Evolutionary conservation across 2,113 vertebrate genomes (phyloP), one percentile per base, ranked within the genome.

Genomic region (Hyla sarda): DNA sequence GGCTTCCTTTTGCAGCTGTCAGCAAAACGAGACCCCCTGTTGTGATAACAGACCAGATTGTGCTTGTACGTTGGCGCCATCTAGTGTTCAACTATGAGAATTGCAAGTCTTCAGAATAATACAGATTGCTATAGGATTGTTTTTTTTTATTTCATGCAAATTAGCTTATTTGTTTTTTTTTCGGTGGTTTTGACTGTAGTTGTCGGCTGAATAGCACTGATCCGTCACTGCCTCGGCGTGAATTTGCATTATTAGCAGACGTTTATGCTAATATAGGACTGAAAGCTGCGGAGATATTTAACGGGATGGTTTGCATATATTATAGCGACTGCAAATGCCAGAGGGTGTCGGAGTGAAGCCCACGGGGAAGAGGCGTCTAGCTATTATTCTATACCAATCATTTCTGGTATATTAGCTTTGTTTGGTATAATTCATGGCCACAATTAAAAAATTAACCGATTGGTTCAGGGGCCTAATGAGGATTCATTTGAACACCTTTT

Each of bases 231-330:
- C n/a, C 71, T 19, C 25, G 5, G 65, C n/a, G 62, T 48, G 41
- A 47, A 86, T 86, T 81, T 60, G 77, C 76, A 86, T 80, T 86
- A 85, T 85, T 85, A 79, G 65, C 84, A 86, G 65, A 81, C 65
- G 58, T 80, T 86, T 79, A 86, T 86, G 84, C 54, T 86, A 86
- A 86, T 73, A 47, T 73, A 47, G 65, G n/a, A 10, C 5, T 50
- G 77, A 86, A 81, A 32, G 37, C 48, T 58, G 84, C 60, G 19
- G 77, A 56, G 65, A 58, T 86, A 72, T 72, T 85, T 85, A 85
- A 85, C 60, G 47, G 58, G 60, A 62, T 85, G 69, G 37, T 85
- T 86, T 81, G 84, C 84, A 86, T 86, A 81, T 23, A 73, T 86
- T 86, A 81, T 21, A 81, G 16, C 12, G 45, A 28, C 52, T 54